phyloP scores from a whole-genome alignment of 2,888 invertebrate genomes.

The Andrena praecox region DNA sequence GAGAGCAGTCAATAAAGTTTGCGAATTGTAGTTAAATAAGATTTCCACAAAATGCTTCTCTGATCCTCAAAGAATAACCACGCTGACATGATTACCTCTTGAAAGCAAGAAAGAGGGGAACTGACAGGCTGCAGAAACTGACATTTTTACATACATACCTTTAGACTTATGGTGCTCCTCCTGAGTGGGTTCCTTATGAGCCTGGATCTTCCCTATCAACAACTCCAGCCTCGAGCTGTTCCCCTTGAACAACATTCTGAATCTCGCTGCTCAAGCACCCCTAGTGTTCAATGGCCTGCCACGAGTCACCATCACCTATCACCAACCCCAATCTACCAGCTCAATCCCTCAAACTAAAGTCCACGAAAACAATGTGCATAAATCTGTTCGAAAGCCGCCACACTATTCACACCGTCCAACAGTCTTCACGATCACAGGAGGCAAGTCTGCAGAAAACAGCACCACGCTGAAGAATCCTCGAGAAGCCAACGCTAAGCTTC shows the following conservation, averaged over 20 bases:
- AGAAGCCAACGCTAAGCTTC: not conserved
- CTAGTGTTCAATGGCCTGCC: not conserved
- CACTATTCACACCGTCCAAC: not conserved
- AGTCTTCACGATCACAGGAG: not conserved
- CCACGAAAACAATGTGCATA: not conserved
- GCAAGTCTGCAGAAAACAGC: too few relatives aligned
- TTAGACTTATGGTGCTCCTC: slow-evolving; percentile 73
- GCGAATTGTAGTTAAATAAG: not conserved
- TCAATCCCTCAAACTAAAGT: not conserved
- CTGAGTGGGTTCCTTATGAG: slow-evolving; percentile 90
- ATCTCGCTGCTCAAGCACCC: not conserved
- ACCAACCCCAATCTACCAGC: not conserved
- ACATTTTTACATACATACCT: slow-evolving; percentile 68
- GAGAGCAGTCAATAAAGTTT: not conserved
- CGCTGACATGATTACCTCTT: too few relatives aligned
- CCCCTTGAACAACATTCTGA: slow-evolving; percentile 93
- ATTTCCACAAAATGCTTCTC: not conserved
- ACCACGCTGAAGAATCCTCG: not conserved
- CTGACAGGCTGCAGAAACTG: too few relatives aligned
- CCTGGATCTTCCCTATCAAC: slow-evolving; percentile 94
- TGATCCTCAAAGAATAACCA: too few relatives aligned
- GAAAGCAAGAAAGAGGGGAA: too few relatives aligned
- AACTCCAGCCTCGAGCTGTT: slow-evolving; percentile 94
- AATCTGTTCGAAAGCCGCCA: not conserved
- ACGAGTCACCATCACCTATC: slow-evolving; percentile 43